Evolutionary conservation across 2,113 vertebrate species (phyloP).

Genomic region (Plotosus lineatus): DNA sequence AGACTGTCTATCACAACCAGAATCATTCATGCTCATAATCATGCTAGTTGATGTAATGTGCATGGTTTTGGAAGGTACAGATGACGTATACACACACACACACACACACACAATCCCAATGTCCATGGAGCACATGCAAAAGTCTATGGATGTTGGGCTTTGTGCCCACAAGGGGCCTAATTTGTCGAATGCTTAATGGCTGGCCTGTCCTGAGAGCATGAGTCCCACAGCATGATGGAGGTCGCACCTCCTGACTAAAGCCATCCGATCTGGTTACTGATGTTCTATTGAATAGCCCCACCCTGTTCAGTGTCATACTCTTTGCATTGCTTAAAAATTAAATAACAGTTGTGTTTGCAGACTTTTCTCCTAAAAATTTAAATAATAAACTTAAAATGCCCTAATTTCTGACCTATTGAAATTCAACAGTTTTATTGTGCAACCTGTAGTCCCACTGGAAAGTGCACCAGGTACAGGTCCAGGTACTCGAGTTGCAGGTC

Average conservation of each 20-base stretch:
- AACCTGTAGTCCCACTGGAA: slow-evolving; percentile 74
- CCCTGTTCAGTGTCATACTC: neutral
- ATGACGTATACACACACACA: too few species aligned
- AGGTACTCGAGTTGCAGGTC: slow-evolving; percentile 73
- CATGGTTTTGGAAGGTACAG: too few species aligned
- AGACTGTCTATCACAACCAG: too few species aligned
- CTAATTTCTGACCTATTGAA: neutral
- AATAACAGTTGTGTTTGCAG: neutral
- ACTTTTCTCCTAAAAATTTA: neutral
- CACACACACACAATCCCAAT: too few species aligned
- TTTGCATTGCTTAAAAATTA: neutral
- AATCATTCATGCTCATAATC: too few species aligned
- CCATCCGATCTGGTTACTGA: neutral
- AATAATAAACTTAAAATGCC: neutral
- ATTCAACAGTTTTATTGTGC: neutral
- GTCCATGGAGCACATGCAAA: too few species aligned
- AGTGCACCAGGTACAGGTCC: slow-evolving; percentile 77
- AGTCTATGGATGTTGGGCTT: too few species aligned
- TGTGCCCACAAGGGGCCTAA: too few species aligned
- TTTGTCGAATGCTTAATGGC: too few species aligned
- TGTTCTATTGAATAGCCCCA: neutral
- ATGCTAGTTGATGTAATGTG: too few species aligned
- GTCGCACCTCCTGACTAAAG: neutral
- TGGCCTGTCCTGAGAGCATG: neutral
- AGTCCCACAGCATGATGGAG: neutral